A percentile compares a stretch with the other conserved stretches of the same genome.
Conservation (phyloP, 2,888 invertebrate species). For the Anorthoa munda region DNA sequence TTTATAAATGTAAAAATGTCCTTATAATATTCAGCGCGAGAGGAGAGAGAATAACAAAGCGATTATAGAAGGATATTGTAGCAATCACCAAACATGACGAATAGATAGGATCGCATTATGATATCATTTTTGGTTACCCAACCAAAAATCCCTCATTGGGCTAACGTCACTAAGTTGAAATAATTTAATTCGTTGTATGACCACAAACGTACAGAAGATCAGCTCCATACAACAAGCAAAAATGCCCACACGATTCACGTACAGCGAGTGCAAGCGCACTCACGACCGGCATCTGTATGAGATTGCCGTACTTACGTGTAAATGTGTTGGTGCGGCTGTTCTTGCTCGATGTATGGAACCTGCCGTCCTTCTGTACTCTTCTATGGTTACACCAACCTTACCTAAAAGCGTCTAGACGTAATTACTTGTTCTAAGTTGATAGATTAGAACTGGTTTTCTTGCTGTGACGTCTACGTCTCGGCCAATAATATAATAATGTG, state of each 20-base stretch:
- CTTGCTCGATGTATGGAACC: background rate
- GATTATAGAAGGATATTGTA: slow-evolving; percentile 29
- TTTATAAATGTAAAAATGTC: too few species aligned
- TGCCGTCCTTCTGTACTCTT: background rate
- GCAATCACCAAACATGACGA: slow-evolving; percentile 7
- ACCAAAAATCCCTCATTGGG: slow-evolving; percentile 18
- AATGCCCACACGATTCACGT: background rate
- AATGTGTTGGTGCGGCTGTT: background rate
- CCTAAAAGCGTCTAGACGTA: slow-evolving; percentile 25
- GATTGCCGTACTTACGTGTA: background rate
- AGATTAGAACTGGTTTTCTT: slow-evolving; percentile 29
- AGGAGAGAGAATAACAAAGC: too few species aligned
- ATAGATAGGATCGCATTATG: slow-evolving; percentile 17
- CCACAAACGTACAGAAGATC: background rate
- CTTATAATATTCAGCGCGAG: too few species aligned
- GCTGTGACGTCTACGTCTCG: slow-evolving; percentile 28
- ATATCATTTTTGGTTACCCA: slow-evolving; percentile 17
- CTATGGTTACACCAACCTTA: slow-evolving; percentile 3
- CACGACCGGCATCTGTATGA: background rate
- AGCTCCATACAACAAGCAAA: background rate
- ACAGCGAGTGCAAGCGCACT: background rate
- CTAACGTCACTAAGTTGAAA: slow-evolving; percentile 27
- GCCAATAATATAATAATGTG: slow-evolving; percentile 6
- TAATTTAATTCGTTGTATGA: background rate
- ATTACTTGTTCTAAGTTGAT: slow-evolving; percentile 14